Conservation (phyloP, 2,113 vertebrate genomes). For the Fulica atra region DNA sequence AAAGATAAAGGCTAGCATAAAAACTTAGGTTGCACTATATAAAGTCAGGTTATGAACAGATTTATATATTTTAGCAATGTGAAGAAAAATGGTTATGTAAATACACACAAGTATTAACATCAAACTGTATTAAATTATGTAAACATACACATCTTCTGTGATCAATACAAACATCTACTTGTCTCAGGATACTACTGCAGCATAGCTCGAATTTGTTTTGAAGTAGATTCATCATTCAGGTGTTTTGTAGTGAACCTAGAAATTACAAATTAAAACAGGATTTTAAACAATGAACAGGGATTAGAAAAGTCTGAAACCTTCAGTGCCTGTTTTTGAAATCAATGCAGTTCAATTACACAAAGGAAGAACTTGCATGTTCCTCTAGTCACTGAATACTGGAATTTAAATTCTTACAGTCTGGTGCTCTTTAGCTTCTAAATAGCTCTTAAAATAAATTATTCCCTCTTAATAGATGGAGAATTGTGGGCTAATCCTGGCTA, state of each 20-base stretch:
- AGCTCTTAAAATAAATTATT: background rate
- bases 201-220: constrained; percentile 97
- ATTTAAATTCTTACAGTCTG: background rate
- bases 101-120: constrained; percentile 95
- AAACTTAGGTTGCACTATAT: constrained; percentile 77
- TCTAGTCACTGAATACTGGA: background rate
- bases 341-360: background rate
- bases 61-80: constrained; percentile 79
- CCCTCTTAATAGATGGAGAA: background rate
- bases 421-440: background rate
- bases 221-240: constrained; percentile 97
- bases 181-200: constrained; percentile 87
- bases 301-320: background rate
- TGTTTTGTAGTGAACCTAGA: constrained; percentile 98
- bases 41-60: constrained; percentile 77
- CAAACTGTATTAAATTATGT: constrained; percentile 99
- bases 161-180: constrained; percentile 90
- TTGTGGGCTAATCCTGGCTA: background rate
- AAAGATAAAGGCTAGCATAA: constrained; percentile 80
- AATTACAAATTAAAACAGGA: constrained; percentile 21
- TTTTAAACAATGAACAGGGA: background rate
- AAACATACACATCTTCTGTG: constrained; percentile 99
- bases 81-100: constrained; percentile 87
- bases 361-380: background rate
- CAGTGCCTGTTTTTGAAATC: background rate